A percentile compares a stretch with the other conserved stretches of the same genome.
Conservation (phyloP, 1,140 invertebrate species). For the Leptestheria dahalacensis region DNA sequence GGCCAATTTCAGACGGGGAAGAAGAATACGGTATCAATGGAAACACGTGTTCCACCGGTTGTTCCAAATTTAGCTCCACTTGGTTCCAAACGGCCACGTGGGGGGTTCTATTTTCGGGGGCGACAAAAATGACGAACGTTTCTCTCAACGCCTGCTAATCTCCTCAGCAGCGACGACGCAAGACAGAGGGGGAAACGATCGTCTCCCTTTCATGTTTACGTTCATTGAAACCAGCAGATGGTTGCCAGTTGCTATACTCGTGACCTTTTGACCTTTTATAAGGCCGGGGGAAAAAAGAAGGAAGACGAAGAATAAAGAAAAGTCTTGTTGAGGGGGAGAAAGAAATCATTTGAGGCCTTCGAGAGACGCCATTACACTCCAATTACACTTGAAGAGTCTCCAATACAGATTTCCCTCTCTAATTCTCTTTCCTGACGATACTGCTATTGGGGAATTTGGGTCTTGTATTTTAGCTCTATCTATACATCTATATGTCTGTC, state of each 20-base stretch:
- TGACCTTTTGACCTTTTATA: background rate
- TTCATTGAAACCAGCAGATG: background rate
- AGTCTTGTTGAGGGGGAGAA: no score
- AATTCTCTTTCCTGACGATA: background rate
- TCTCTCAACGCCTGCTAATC: background rate
- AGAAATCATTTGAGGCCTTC: no score
- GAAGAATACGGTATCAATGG: no score
- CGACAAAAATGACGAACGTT: background rate
- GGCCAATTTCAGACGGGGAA: no score
- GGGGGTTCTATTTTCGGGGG: no score
- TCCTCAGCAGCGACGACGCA: background rate
- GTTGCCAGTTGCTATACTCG: background rate
- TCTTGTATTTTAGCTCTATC: no score
- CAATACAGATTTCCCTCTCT: no score
- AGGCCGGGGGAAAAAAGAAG: background rate
- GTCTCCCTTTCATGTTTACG: background rate
- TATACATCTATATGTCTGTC: no score
- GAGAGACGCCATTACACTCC: background rate
- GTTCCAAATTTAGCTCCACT: no score
- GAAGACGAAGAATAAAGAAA: background rate
- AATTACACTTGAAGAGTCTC: background rate
- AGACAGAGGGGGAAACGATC: background rate
- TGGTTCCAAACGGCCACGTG: no score
- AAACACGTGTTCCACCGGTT: no score
- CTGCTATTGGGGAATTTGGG: no score